Base-by-base conservation (phyloP, 1,140 invertebrate species). In the Megathymus violae region DNA sequence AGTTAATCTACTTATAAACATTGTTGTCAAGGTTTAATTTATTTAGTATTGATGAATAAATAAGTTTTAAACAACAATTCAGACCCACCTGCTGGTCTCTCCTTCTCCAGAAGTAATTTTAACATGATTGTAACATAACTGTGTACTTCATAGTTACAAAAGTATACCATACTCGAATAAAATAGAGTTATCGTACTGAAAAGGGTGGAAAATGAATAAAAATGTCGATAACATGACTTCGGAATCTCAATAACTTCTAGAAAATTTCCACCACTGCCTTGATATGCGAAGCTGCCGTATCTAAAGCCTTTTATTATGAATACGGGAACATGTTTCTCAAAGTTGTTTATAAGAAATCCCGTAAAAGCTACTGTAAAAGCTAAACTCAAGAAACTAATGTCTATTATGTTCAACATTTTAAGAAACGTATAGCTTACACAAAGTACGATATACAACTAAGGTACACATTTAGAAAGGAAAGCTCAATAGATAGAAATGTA, bases 211-310 rank as follows among this genome's bases (percentile, higher is more conserved):
- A 95, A 94, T 3, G 93, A 56, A 75, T 96, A 97, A 76, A 96
- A 96, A 86, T 97, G 95, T 73, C 84, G 92, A 71, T 96, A 96
- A 89, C 93, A 95, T 56, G 94, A 92, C 85, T 96, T 96, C 0
- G 95, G 95, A 43, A 96, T 89, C 88, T 96, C 94, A 22, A 93
- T 67, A 51, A 84, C 74, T 38, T 85, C 83, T 7, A 94, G 67
- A 34, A 93, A 71, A 14, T 87, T 80, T 27, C 93, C 88, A 9
- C 84, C 82, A 48, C 91, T 71, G 0, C 89, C 91, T 67, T 92
- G 92, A 64, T 92, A 92, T 0, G 92, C 88, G 78, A 94, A 95
- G 84, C 95, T 95, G 9, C 95, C 95, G 77, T 95, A 96, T 13
- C 93, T 91, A 78, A 93, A 95, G 0, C 89, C 88, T 76, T 94